These are phyloP conservation scores for Catotricha subobsoleta DNA, from an alignment of 2,888 invertebrate species.

Conservation along the genomic window DNA sequence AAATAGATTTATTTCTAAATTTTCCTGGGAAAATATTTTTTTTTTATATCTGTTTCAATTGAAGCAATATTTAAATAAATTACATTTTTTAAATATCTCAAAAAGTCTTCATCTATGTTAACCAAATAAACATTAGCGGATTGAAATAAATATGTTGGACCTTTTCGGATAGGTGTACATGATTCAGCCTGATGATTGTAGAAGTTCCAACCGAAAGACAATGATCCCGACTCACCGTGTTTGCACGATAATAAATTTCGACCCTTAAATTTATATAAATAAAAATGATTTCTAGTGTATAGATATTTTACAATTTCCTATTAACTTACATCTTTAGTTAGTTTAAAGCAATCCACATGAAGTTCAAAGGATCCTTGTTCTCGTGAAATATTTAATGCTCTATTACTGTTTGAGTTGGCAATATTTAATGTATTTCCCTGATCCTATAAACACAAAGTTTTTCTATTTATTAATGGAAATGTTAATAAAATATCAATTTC, in stretches of 20 bases:
- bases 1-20: not conserved
- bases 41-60: no score
- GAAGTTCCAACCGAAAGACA: not conserved
- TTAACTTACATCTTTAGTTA: constrained; percentile 1
- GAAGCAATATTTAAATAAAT: not conserved
- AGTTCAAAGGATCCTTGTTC: constrained; percentile 2
- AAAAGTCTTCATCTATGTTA: not conserved
- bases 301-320: no score
- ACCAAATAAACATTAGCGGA: not conserved
- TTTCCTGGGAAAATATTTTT: not conserved
- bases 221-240: not conserved
- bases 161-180: not conserved
- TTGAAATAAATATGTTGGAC: not conserved
- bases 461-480: no score
- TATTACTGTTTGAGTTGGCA: no score
- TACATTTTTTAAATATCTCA: not conserved
- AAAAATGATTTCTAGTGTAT: no score
- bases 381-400: no score
- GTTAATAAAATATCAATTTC: no score
- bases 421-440: no score
- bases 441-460: no score
- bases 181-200: not conserved
- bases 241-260: not conserved
- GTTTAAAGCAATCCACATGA: not conserved
- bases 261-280: not conserved